phyloP scores from a whole-genome alignment of 2,797 vertebrate genomes.

The Eurystomus glaucurus region DNA sequence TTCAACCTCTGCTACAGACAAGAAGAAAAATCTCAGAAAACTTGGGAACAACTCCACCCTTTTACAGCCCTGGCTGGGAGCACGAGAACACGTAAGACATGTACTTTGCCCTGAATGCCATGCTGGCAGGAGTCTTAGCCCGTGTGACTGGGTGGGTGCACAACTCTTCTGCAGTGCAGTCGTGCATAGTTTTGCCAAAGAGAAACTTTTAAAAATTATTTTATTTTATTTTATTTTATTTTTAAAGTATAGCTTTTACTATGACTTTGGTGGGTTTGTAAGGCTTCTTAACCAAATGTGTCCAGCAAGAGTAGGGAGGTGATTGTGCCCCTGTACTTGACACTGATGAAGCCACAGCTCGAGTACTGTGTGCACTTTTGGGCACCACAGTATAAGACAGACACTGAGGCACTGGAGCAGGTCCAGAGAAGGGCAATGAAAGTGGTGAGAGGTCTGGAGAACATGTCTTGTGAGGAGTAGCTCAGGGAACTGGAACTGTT shows the following conservation, averaged over 20 bases:
- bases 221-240: background rate
- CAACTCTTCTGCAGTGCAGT: background rate
- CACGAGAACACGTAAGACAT: fast-evolving
- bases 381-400: too few species aligned
- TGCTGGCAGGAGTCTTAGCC: background rate
- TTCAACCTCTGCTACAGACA: background rate
- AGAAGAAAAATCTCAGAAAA: background rate
- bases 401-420: too few species aligned
- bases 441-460: too few species aligned
- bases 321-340: too few species aligned
- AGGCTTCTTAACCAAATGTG: background rate
- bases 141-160: fast-evolving
- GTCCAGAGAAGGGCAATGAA: too few species aligned
- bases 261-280: background rate
- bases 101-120: background rate
- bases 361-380: too few species aligned
- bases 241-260: background rate
- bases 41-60: background rate
- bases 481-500: too few species aligned
- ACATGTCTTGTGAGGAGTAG: too few species aligned
- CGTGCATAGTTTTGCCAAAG: background rate
- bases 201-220: background rate
- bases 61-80: background rate
- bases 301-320: too few species aligned
- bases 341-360: too few species aligned